Evolutionary conservation across 1,140 invertebrate species (phyloP), one percentile per base, ranked within the genome.

Genomic region (Macrobrachium rosenbergii): DNA sequence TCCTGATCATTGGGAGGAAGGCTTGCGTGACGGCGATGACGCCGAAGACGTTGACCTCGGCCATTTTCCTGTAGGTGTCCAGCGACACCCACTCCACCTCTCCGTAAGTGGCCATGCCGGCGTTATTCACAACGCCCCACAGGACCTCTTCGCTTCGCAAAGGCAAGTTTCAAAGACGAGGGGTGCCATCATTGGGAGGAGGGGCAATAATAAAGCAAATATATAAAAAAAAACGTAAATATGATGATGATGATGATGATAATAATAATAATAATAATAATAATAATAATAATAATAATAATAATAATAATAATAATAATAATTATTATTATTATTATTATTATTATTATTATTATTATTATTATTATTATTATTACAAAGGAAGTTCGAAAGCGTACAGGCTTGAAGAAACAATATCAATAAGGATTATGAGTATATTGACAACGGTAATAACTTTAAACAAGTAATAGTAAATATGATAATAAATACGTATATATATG

Each of bases 21-120:
- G 88, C 82, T n/a, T 85, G 84, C 45, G 82, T 84, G 43, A 85
- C 77, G 0, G 82, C 64, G 80, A 69, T 90, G n/a, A 91, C 89
- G 91, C 95, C 95, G 64, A 97, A 92, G 89, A 97, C 93, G 93
- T 98, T 96, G 81, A 96, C 93, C 79, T 96, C 95, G 91, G 95
- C 93, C 60, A 95, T 95, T 91, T 94, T 94, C 90, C 94, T 94
- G 90, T 96, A 94, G 80, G 96, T 94, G 5, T 94, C 93, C 89
- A 95, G 94, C 60, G 96, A 95, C 79, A 96, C 94, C 96, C 96
- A 96, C 92, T 98, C 97, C 82, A 97, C 94, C 93, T 97, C 96
- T 0, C 97, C 97, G 76, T 97, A 94, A n/a, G 96, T 95, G 90
- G 96, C 95, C 94, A 96, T 96, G 58, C 94, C 93, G 21, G 93